phyloP scores from a whole-genome alignment of 2,888 invertebrate genomes.

The Portevinia maculata region DNA sequence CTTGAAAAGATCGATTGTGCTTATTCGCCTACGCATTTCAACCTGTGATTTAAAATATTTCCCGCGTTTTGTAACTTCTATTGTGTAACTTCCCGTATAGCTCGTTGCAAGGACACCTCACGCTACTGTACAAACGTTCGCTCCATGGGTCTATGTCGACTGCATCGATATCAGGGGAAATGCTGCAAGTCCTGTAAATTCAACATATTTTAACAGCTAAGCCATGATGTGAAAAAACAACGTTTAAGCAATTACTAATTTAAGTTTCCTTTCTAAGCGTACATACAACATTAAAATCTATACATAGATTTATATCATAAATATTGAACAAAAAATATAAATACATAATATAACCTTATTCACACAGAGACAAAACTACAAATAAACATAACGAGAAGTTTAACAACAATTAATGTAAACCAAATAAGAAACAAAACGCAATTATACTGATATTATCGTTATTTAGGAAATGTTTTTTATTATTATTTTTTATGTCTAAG shows the following conservation, averaged over 20 bases:
- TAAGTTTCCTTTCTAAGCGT: slow-evolving; percentile 51
- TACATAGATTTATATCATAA: slow-evolving; percentile 49
- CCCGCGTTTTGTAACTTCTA: no score
- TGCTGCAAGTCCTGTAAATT: slow-evolving; percentile 92
- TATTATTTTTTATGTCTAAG: slow-evolving; percentile 55
- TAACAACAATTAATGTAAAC: slow-evolving; percentile 33
- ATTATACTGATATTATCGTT: slow-evolving; percentile 73
- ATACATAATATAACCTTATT: slow-evolving; percentile 31
- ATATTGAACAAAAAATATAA: slow-evolving; percentile 42
- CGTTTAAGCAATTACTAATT: slow-evolving; percentile 53
- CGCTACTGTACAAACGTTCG: slow-evolving; percentile 94
- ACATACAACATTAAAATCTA: slow-evolving; percentile 43
- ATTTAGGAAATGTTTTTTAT: slow-evolving; percentile 64
- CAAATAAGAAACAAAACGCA: slow-evolving; percentile 58
- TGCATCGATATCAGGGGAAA: slow-evolving; percentile 91
- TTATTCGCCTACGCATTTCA: no score
- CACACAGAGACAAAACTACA: slow-evolving; percentile 40
- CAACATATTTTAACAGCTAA: slow-evolving; percentile 70
- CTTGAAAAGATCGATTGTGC: no score
- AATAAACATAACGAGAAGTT: slow-evolving; percentile 16
- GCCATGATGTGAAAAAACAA: slow-evolving; percentile 30
- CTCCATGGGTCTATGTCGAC: slow-evolving; percentile 93
- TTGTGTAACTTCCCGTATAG: slow-evolving; percentile 76
- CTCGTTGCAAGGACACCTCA: slow-evolving; percentile 91
- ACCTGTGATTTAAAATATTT: no score